phyloP scores from a whole-genome alignment of 2,797 vertebrate species.

The Galago senegalensis region DNA sequence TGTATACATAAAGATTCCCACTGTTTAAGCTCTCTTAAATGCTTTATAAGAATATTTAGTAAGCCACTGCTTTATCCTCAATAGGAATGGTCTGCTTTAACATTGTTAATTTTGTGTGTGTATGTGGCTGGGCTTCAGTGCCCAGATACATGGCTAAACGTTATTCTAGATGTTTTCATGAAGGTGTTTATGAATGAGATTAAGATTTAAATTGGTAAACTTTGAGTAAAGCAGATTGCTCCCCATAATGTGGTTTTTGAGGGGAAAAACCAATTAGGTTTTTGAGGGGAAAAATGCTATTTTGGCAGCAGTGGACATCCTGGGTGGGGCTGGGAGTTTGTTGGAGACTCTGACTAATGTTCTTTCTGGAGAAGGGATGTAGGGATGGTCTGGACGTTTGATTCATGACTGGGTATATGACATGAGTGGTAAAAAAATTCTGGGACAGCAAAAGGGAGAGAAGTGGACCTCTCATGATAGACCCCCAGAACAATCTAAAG shows the following conservation, averaged over 20 bases:
- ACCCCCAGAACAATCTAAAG: not conserved
- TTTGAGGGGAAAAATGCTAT: not conserved
- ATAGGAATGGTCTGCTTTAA: not conserved
- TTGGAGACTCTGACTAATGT: not conserved
- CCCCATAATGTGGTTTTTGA: not conserved
- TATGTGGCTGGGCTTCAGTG: not conserved
- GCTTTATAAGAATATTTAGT: slow-evolving; percentile 15
- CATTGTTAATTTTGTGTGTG: slow-evolving; percentile 22
- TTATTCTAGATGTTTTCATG: slow-evolving; percentile 9
- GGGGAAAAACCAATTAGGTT: not conserved
- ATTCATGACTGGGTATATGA: not conserved
- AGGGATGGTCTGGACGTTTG: not conserved
- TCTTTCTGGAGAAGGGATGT: not conserved
- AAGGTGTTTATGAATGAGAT: not conserved
- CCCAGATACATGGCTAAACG: not conserved
- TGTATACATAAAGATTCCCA: not conserved
- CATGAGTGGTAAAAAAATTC: not conserved
- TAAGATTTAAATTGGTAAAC: not conserved
- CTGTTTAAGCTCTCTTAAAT: slow-evolving; percentile 16
- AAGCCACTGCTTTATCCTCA: not conserved
- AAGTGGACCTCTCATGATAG: not conserved
- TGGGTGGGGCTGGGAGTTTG: not conserved
- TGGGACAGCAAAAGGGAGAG: not conserved
- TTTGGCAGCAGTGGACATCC: not conserved
- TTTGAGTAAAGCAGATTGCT: not conserved